These are phyloP conservation scores for Criorhina ranunculi DNA, from an alignment of 2,888 invertebrate species.

Conservation along the genomic window DNA sequence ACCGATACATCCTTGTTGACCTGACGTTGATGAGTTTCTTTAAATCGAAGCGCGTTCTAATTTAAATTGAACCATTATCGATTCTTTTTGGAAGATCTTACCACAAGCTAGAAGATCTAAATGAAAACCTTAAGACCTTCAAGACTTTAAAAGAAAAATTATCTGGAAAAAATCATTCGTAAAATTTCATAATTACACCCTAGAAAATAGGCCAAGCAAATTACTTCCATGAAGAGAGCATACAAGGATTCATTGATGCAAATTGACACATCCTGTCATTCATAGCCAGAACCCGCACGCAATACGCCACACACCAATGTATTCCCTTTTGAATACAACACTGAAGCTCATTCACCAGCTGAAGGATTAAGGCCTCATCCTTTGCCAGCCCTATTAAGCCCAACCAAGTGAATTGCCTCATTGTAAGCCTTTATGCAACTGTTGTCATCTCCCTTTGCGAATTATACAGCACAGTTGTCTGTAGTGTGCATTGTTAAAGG, in stretches of 20 bases:
- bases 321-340: slow-evolving; percentile 6
- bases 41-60: too few relatives aligned
- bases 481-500: slow-evolving; percentile 35
- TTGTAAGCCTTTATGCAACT: slow-evolving; percentile 64
- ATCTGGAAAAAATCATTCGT: not conserved
- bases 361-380: slow-evolving; percentile 56
- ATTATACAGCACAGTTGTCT: not conserved
- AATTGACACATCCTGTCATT: slow-evolving; percentile 65
- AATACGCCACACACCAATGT: slow-evolving; percentile 13
- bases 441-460: slow-evolving; percentile 35
- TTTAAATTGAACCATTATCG: too few relatives aligned
- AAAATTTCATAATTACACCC: not conserved
- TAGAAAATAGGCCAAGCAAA: slow-evolving; percentile 7
- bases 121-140: too few relatives aligned
- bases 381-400: slow-evolving; percentile 23
- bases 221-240: not conserved
- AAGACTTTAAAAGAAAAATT: too few relatives aligned
- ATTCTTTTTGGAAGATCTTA: too few relatives aligned
- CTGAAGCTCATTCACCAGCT: slow-evolving; percentile 21
- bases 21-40: too few relatives aligned
- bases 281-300: slow-evolving; percentile 2
- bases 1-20: too few relatives aligned
- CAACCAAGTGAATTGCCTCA: slow-evolving; percentile 63
- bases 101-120: too few relatives aligned
- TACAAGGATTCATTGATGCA: slow-evolving; percentile 43